phyloP scores from a whole-genome alignment of 2,888 invertebrate genomes.

The Noctua fimbriata region DNA sequence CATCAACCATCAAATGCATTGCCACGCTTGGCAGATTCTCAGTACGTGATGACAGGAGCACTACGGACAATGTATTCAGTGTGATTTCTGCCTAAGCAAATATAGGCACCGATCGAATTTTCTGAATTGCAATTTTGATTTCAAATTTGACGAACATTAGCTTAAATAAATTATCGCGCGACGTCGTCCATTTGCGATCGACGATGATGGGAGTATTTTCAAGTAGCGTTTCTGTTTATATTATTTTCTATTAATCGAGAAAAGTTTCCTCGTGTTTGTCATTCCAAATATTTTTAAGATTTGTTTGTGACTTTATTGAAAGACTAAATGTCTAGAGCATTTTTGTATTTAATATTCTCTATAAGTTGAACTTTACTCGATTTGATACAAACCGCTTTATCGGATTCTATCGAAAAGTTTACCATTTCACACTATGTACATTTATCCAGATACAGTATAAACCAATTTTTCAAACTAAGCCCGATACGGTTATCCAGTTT shows the following conservation, averaged over 20 bases:
- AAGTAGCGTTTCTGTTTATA: conserved; percentile 11
- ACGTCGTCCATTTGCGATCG: conserved; percentile 20
- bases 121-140: conserved; percentile 44
- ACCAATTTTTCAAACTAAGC: conserved; percentile 6
- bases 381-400: not conserved
- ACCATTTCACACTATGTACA: not conserved
- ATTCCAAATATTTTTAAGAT: not conserved
- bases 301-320: not conserved
- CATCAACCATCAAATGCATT: conserved; percentile 9
- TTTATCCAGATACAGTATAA: conserved; percentile 1
- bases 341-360: not conserved
- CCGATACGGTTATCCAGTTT: not conserved
- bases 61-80: not conserved
- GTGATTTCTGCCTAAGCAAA: not conserved
- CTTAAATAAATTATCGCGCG: conserved; percentile 22
- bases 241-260: conserved; percentile 26
- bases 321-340: not conserved
- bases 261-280: not conserved
- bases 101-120: not conserved
- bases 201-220: conserved; percentile 10
- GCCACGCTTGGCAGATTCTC: not conserved
- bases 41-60: not conserved
- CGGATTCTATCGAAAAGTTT: not conserved
- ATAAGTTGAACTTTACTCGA: not conserved
- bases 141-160: conserved; percentile 41